Evolutionary conservation across 1,140 invertebrate genomes (phyloP), one percentile per base, ranked within the genome.

Genomic region (Ceratina japonica): DNA sequence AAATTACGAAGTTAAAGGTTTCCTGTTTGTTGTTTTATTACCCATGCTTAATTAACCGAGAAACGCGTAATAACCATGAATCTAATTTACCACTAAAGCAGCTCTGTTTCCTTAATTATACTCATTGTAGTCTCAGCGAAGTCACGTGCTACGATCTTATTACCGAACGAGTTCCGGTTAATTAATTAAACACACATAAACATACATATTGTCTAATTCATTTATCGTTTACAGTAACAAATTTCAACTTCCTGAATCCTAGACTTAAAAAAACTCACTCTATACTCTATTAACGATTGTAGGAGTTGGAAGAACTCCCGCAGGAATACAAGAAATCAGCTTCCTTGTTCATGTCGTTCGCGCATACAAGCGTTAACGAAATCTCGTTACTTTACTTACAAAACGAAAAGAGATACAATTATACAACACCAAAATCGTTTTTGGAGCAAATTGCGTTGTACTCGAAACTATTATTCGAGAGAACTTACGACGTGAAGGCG

Each of bases 401-500:
- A 82, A 98, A 98, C 90, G 98, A 99, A 84, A 95, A 95, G 31
- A 94, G 98, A n/a, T 98, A 98, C 91, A 99, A 99, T 90, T 99
- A 99, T 88, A 98, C 98, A 0, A 99, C 98, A 1, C 98, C 98
- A 0, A 99, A 99, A 92, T 97, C 97, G 3, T 99, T 98, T 91
- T 91, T 99, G n/a, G 98, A 99, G 89, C 97, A 98, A 89, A 98
- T 99, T 74, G 94, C 95, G 56, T 93, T 99, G 1, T 99, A 98
- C 88, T 94, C 94, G 1, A 98, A 97, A 89, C 91, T 99, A 12
- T 91, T 99, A 52, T 93, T 93, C 12, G 95, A 95, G 66, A 98
- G 98, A 91, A 95, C 95, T 2, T 92, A 90, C n/a, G 95, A 97
- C 68, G 93, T 98, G n/a, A 93, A 95, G 79, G 94, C 95, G 63